phyloP scores from a whole-genome alignment of 2,113 vertebrate species.

The Hydrochoerus hydrochaeris region DNA sequence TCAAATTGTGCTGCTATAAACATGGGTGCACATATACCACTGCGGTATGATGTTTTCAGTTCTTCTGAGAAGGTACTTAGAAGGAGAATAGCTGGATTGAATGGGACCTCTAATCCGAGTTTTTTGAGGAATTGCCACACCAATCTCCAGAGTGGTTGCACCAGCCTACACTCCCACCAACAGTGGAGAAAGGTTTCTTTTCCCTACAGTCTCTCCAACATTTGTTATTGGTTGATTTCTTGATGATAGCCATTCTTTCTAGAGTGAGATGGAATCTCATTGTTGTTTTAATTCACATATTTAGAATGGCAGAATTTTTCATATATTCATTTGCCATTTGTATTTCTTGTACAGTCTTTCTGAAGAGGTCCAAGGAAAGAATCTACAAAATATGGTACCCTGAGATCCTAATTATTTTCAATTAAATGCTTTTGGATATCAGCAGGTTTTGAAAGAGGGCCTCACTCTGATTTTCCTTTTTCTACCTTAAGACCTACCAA shows the following conservation, averaged over 20 bases:
- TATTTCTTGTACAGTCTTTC: neutral
- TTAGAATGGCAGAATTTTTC: neutral
- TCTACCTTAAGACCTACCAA: neutral
- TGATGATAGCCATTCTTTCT: neutral
- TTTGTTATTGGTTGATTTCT: neutral
- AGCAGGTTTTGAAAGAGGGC: neutral
- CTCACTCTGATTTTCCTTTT: neutral
- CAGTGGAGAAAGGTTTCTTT: neutral
- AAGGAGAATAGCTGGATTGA: neutral
- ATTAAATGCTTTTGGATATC: neutral
- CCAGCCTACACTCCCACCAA: neutral
- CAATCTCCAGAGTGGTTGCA: neutral
- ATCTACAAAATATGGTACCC: neutral
- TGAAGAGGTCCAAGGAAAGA: neutral
- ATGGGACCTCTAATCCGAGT: neutral
- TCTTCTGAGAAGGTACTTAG: neutral
- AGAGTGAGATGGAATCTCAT: neutral
- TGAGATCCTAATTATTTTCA: neutral
- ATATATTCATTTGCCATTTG: neutral
- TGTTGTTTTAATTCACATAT: neutral
- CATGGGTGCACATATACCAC: neutral
- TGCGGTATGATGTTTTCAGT: neutral
- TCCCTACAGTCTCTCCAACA: neutral
- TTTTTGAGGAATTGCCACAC: neutral
- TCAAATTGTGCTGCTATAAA: neutral